Base-by-base conservation (phyloP, 2,113 vertebrate genomes). In the Zapus hudsonius region DNA sequence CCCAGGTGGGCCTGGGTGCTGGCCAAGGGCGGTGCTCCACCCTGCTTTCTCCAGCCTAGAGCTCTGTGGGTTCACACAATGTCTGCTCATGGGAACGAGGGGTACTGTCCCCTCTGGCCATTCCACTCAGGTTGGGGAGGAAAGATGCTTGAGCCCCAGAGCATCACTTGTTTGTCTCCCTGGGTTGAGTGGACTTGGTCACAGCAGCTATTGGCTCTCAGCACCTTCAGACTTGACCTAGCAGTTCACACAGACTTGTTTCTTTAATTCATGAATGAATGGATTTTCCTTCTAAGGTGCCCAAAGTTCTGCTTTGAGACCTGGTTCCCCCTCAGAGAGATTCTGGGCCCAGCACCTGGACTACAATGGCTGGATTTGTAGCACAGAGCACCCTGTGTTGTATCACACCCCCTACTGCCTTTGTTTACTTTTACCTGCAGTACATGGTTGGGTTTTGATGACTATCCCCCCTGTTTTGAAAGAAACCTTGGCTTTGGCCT, bases 201-300 rank as follows among this genome's bases (percentile, higher is more conserved):
- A 66, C 31, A n/a, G 80, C 44, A 83, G 29, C 80, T n/a, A 63
- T 22, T 42, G 38, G 44, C 3, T 10, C 3, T 7, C 16, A 3
- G 20, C 19, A 67, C 63, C 63, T 47, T 23, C 20, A 66, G 63
- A 12, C 80, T 42, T 5, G 1, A 31, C 31, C 29, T 2, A 4
- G 7, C 33, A 15, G 33, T 10, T 16, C 25, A 2, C 55, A 33
- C 20, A 25, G 64, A 42, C 40, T 13, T 42, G 1, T 33, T 38
- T 55, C 42, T 22, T 22, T 38, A 9, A 2, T 0, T 0, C 2
- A 22, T 16, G 22, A 22, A 3, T 42, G 0, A 2, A 42, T 22
- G 47, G 52, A 8, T 17, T 36, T 17, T 55, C 22, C 36, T 64
- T 61, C 29, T 42, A 12, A 22, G 66, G 55, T 44, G 6, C 17